These are phyloP conservation scores for Syrmaticus mikado DNA, from an alignment of 2,113 vertebrate genomes.

Conservation along the genomic window DNA sequence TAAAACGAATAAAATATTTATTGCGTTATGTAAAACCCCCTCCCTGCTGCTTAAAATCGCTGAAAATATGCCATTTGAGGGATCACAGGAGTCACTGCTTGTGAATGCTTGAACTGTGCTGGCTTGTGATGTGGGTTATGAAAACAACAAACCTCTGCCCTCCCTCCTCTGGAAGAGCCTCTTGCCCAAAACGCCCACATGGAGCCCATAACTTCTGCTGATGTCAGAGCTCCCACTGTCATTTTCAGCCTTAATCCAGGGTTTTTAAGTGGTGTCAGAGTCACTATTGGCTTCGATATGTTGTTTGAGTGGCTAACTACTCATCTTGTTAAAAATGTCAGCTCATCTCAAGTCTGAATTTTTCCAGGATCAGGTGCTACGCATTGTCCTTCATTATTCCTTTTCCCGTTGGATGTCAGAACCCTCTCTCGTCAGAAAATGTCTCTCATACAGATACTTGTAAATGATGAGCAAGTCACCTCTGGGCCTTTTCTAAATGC, in stretches of 20 bases:
- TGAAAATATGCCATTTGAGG: neutral
- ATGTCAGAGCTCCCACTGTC: neutral
- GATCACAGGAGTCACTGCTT: neutral
- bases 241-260: neutral
- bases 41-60: neutral
- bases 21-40: neutral
- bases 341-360: neutral
- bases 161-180: neutral
- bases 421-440: neutral
- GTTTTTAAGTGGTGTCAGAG: neutral
- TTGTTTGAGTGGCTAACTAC: neutral
- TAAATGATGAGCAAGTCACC: neutral
- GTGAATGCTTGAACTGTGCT: neutral
- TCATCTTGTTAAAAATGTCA: neutral
- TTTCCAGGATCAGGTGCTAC: neutral
- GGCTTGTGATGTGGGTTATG: neutral
- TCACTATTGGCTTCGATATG: neutral
- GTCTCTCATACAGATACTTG: neutral
- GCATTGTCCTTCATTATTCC: neutral
- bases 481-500: neutral
- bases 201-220: neutral
- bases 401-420: neutral
- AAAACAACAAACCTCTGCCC: neutral
- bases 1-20: neutral
- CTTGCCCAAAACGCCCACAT: fast-evolving